Conservation (phyloP, 2,888 invertebrate species). For the Tetranychus truncatus region DNA sequence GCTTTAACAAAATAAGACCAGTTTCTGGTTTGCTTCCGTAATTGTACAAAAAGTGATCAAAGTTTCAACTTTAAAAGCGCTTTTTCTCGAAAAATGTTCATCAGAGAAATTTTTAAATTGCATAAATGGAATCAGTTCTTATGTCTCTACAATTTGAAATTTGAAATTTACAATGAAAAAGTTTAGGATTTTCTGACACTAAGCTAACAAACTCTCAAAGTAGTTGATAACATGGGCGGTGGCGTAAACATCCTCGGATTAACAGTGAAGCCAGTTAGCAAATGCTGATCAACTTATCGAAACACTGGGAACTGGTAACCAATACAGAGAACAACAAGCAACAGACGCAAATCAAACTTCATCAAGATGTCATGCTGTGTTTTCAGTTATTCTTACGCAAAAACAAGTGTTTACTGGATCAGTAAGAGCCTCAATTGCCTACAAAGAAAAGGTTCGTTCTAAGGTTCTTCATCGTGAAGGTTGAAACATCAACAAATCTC, state of each 20-base stretch:
- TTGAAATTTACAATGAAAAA: slow-evolving; percentile 70
- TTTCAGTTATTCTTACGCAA: slow-evolving; percentile 45
- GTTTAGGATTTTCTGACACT: slow-evolving; percentile 59
- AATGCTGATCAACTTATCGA: slow-evolving; percentile 44
- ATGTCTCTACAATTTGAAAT: too few relatives aligned
- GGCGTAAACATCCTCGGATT: slow-evolving; percentile 67
- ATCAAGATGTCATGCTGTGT: slow-evolving; percentile 86
- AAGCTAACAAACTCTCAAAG: slow-evolving; percentile 42
- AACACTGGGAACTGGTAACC: slow-evolving; percentile 62
- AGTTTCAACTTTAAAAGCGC: too few relatives aligned
- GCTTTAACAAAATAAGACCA: too few relatives aligned
- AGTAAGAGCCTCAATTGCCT: slow-evolving; percentile 57
- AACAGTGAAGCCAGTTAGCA: slow-evolving; percentile 40
- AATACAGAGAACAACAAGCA: slow-evolving; percentile 73
- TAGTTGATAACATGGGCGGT: slow-evolving; percentile 52
- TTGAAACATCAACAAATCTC: slow-evolving; percentile 76
- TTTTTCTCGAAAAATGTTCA: too few relatives aligned
- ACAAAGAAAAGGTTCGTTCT: slow-evolving; percentile 18
- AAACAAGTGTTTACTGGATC: slow-evolving; percentile 44
- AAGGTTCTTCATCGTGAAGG: slow-evolving; percentile 61
- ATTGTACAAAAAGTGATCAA: too few relatives aligned
- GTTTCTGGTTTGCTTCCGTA: too few relatives aligned
- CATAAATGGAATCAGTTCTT: too few relatives aligned
- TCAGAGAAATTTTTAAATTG: too few relatives aligned
- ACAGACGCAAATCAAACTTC: slow-evolving; percentile 88